phyloP scores from a whole-genome alignment of 2,888 invertebrate species.

The Abrostola triplasia region DNA sequence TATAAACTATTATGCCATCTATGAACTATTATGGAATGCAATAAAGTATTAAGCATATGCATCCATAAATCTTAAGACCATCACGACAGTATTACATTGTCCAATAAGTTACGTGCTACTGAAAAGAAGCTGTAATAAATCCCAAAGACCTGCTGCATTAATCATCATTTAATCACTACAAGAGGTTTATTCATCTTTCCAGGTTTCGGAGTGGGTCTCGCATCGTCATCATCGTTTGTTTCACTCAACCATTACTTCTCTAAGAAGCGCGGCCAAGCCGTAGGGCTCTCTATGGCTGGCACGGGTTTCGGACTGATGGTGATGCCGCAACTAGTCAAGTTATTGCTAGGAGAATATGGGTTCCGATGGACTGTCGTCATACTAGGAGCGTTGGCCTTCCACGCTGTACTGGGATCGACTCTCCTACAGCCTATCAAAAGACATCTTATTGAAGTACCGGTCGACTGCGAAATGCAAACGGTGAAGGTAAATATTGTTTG shows the following conservation, averaged over 20 bases:
- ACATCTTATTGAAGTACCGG: conserved; percentile 89
- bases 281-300: conserved; percentile 93
- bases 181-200: conserved; percentile 54
- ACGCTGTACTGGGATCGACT: conserved; percentile 90
- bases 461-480: conserved; percentile 86
- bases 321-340: conserved; percentile 92
- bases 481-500: conserved; percentile 73
- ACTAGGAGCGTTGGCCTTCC: conserved; percentile 90
- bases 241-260: conserved; percentile 93
- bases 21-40: too few relatives aligned
- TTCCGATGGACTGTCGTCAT: conserved; percentile 91
- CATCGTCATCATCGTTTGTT: conserved; percentile 93
- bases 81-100: too few relatives aligned
- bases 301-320: conserved; percentile 94
- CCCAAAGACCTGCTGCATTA: too few relatives aligned
- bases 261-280: conserved; percentile 93
- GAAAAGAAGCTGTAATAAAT: too few relatives aligned
- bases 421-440: conserved; percentile 92
- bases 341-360: conserved; percentile 89
- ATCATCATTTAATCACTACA: not conserved
- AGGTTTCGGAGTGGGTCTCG: conserved; percentile 93
- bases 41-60: too few relatives aligned
- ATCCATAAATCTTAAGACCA: too few relatives aligned
- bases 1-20: too few relatives aligned
- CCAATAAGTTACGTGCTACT: too few relatives aligned